phyloP scores from a whole-genome alignment of 2,113 vertebrate genomes.

The Eudyptes chrysolophus region DNA sequence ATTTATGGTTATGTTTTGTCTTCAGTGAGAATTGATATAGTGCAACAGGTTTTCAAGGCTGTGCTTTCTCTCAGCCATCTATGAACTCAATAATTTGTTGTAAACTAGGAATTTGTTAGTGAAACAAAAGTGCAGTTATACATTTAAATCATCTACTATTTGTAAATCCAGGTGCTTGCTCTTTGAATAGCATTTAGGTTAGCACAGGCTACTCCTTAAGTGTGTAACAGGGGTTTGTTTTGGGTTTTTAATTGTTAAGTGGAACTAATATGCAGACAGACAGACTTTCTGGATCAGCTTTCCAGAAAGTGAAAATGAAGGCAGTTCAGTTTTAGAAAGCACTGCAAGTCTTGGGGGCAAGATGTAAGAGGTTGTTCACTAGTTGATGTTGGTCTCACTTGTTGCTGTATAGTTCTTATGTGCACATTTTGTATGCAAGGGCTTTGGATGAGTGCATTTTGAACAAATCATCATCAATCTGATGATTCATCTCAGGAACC shows the following conservation, averaged over 20 bases:
- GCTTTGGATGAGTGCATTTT: conserved; percentile 10
- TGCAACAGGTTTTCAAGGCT: neutral
- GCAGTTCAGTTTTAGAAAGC: neutral
- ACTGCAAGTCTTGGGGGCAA: neutral
- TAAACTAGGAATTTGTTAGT: neutral
- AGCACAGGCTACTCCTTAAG: neutral
- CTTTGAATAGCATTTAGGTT: neutral
- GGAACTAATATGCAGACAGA: neutral
- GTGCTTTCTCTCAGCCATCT: neutral
- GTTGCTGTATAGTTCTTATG: neutral
- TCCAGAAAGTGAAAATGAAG: neutral
- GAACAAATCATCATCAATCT: conserved; percentile 36
- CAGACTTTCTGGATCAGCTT: neutral
- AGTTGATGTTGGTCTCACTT: neutral
- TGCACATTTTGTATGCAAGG: neutral
- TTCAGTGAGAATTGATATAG: neutral
- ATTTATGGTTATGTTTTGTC: neutral
- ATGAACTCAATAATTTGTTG: neutral
- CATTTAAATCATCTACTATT: neutral
- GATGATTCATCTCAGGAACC: conserved; percentile 54
- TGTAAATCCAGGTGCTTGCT: neutral
- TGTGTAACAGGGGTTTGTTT: neutral
- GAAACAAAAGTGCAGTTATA: neutral
- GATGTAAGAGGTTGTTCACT: neutral
- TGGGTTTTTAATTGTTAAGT: neutral